Evolutionary conservation across 2,797 vertebrate species (phyloP).

Genomic region (Allobates femoralis): DNA sequence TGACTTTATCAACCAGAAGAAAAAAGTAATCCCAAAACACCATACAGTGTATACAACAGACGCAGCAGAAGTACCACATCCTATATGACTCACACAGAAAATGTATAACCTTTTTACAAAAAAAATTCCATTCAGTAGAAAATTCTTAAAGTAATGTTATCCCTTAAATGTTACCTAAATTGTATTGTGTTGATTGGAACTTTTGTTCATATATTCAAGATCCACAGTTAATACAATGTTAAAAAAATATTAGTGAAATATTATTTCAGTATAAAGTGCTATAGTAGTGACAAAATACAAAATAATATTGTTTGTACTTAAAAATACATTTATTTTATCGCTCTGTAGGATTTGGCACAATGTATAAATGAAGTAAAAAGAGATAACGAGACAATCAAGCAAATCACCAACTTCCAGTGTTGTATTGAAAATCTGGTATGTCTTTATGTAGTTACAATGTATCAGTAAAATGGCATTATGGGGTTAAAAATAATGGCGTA

Average conservation of each 20-base stretch:
- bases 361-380: slow-evolving; percentile 93
- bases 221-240: not conserved
- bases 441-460: not conserved
- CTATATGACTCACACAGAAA: not conserved
- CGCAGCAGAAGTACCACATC: not conserved
- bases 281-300: not conserved
- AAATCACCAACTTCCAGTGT: slow-evolving; percentile 91
- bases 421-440: slow-evolving; percentile 92
- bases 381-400: slow-evolving; percentile 90
- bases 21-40: too few species aligned
- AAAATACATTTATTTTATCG: not conserved
- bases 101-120: not conserved
- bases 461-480: not conserved
- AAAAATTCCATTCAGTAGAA: not conserved
- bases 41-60: not conserved
- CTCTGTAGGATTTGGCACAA: slow-evolving; percentile 86
- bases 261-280: not conserved
- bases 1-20: too few species aligned
- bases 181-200: not conserved
- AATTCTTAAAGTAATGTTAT: not conserved
- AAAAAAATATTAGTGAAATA: not conserved
- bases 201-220: not conserved
- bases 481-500: not conserved
- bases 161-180: not conserved
- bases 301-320: not conserved